Base-by-base conservation (phyloP, 1,140 invertebrate genomes). In the Drosophila bipectinata region DNA sequence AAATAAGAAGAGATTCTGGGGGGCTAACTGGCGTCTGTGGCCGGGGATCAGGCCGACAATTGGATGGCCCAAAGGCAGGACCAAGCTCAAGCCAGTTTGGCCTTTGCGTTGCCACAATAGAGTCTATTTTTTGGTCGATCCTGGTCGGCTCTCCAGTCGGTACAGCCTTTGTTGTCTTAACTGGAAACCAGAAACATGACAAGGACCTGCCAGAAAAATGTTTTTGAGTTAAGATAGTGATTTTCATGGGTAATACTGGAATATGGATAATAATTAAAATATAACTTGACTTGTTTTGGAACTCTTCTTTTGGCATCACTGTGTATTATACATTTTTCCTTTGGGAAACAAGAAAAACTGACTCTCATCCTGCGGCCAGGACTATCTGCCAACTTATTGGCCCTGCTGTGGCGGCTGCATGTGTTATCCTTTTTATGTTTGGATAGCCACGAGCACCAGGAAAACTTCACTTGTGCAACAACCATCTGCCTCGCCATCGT, bases 391-490 rank as follows among this genome's bases (percentile, higher is more conserved):
- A 57, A 39, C 51, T 57, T 71, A 71, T 69, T 71, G 64, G 64
- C 64, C 52, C 53, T 75, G 49, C 51, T 26, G 39, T 67, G 55
- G 56, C 61, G 24, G 53, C 48, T 59, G 45, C 68, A 71, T 72
- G 68, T 72, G 54, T 72, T 71, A 71, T 72, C 52, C 66, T 59
- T 71, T 76, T 69, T 81, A 71, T 75, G 47, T 80, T 79, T 54
- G 72, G 44, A 10, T 53, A 67, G 68, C 54, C 60, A 53, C 45
- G 28, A 12, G 44, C 32, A 57, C 39, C 54, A 47, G 61, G 66
- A 72, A 80, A 80, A 80, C 53, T 77, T 78, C 78, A 81, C 73
- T 81, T 80, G 76, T 72, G 49, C 51, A 49, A 63, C 72, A 73
- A 64, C 61, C 28, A 45, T 41, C 48, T 49, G 47, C 37, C 18